phyloP scores from a whole-genome alignment of 2,888 invertebrate genomes.

The Polia nebulosa region DNA sequence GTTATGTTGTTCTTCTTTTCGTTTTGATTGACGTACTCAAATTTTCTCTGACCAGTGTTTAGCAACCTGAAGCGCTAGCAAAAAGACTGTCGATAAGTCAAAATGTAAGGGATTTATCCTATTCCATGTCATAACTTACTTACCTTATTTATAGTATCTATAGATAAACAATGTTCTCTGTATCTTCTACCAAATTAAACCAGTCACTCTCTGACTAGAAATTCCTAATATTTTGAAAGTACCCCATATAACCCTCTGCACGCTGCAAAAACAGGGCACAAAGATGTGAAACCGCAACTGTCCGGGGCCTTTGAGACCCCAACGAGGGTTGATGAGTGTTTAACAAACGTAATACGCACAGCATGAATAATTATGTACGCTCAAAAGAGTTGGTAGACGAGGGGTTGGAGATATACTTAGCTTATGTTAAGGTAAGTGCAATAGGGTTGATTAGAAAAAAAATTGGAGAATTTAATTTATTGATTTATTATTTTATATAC shows the following conservation, averaged over 20 bases:
- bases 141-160: background rate
- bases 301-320: slow-evolving; percentile 65
- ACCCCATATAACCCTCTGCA: slow-evolving; percentile 40
- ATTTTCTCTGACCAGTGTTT: too few relatives aligned
- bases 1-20: too few relatives aligned
- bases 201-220: slow-evolving; percentile 19
- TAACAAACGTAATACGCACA: slow-evolving; percentile 60
- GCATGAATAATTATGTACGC: slow-evolving; percentile 65
- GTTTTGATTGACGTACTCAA: too few relatives aligned
- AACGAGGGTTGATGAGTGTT: slow-evolving; percentile 62
- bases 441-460: background rate
- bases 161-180: background rate
- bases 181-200: slow-evolving; percentile 9
- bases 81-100: too few relatives aligned
- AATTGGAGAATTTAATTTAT: background rate
- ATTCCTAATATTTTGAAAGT: slow-evolving; percentile 54
- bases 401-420: slow-evolving; percentile 41
- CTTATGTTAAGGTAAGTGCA: slow-evolving; percentile 32
- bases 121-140: too few relatives aligned
- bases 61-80: too few relatives aligned
- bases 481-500: too few relatives aligned
- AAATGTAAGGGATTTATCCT: too few relatives aligned
- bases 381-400: slow-evolving; percentile 44
- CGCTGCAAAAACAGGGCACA: slow-evolving; percentile 57
- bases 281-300: slow-evolving; percentile 71